Evolutionary conservation across 2,888 invertebrate species (phyloP), one percentile per base, ranked within the genome.

Genomic region (Drosophila subquinaria): DNA sequence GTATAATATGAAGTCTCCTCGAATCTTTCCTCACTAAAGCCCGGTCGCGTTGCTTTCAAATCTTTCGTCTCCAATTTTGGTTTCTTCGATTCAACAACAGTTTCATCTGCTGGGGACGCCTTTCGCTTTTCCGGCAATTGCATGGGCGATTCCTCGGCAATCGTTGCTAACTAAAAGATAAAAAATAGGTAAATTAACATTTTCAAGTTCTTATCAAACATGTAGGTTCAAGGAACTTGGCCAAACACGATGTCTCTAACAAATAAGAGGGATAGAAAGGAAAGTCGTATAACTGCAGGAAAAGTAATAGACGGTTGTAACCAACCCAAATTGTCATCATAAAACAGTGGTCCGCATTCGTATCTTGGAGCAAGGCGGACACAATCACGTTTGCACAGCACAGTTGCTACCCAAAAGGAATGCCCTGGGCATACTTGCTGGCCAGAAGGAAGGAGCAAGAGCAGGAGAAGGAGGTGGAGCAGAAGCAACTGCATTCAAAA

Each of bases 1-100:
- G 98, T 96, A 93, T 98, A 98, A 93, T 98, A 98, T 56, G 97
- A 97, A 13, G 98, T 98, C 94, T 98, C 98, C 93, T 97, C 97
- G 94, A 97, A 98, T 86, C 97, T 95, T 92, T 97, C 97, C 93
- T 97, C 97, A 47, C 97, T 97, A 93, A 97, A 97, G 77, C 97
- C 97, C 1, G 97, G 97, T 93, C 97, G 95, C 93, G 97, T 97
- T 67, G 97, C 97, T 93, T 97, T 97, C 86, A 97, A 93, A 56
- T 97, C 97, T 94, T 97, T 97, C 88, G 97, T 97, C 94, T 97
- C 97, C 92, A 97, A 94, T 94, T 97, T 97, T 42, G 97, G 81
- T 78, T 87, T 79, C 53, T 84, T 87, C 1, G 45, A 3, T 17
- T 57, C 56, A 9, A 15, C 56, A 9, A 15, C n/a, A 27, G 42